These are phyloP conservation scores for Macrosiphum euphorbiae DNA, from an alignment of 2,888 invertebrate species.

Conservation along the genomic window DNA sequence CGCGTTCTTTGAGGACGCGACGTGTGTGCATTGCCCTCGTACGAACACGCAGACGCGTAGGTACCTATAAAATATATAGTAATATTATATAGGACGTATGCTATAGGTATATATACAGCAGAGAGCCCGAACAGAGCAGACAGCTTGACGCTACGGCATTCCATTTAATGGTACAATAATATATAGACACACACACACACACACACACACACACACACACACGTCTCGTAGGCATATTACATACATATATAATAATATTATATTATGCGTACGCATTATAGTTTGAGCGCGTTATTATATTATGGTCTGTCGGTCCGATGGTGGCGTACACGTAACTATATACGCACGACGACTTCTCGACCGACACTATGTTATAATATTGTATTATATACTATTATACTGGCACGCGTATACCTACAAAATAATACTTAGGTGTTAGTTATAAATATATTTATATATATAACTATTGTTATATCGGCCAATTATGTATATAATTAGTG, in stretches of 20 bases:
- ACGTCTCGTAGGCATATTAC: neutral
- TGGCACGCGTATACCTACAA: neutral
- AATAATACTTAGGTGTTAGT: too few species aligned
- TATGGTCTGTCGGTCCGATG: neutral
- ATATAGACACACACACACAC: neutral
- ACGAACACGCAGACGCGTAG: neutral
- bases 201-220: neutral
- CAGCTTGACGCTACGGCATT: constrained; percentile 60
- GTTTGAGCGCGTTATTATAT: too few species aligned
- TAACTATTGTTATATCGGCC: too few species aligned
- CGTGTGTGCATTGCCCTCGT: constrained; percentile 14
- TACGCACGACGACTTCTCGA: neutral
- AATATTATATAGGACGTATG: neutral
- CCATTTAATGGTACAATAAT: constrained; percentile 37
- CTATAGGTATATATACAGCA: neutral
- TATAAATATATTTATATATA: too few species aligned
- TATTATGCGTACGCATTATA: neutral
- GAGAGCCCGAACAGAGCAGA: constrained; percentile 25
- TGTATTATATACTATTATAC: neutral
- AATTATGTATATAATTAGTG: too few species aligned
- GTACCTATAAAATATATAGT: neutral
- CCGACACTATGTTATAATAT: neutral
- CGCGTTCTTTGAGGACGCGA: neutral
- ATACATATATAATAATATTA: neutral
- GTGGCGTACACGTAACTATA: too few species aligned